These are phyloP conservation scores for Agonopterix heracliana DNA, from an alignment of 2,888 invertebrate species.

Conservation along the genomic window DNA sequence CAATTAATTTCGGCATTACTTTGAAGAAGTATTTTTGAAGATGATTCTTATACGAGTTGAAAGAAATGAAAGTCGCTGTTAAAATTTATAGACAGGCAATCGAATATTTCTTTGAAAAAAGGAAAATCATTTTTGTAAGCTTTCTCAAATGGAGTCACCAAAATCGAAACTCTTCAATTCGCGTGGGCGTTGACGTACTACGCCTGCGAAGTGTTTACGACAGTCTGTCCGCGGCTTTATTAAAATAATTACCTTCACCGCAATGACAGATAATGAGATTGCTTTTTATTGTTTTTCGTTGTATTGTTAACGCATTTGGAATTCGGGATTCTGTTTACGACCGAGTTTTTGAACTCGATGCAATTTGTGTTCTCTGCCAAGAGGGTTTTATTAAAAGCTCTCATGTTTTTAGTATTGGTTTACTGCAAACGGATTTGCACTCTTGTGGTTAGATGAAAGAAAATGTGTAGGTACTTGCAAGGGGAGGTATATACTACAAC, in stretches of 20 bases:
- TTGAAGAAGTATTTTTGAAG: too few species aligned
- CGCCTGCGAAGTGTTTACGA: slow-evolving; percentile 39
- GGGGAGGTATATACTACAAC: too few species aligned
- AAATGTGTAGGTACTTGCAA: neutral
- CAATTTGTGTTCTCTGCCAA: neutral
- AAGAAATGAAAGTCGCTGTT: too few species aligned
- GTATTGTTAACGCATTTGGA: slow-evolving; percentile 18
- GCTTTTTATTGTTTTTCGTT: slow-evolving; percentile 26
- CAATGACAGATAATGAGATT: slow-evolving; percentile 29
- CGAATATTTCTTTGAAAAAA: too few species aligned
- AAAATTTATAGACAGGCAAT: too few species aligned
- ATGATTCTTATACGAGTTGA: too few species aligned
- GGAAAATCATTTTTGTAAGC: neutral
- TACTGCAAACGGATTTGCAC: too few species aligned
- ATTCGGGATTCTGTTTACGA: slow-evolving; percentile 7
- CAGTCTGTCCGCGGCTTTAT: slow-evolving; percentile 37
- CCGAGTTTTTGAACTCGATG: too few species aligned
- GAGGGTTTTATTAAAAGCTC: too few species aligned
- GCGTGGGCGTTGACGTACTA: slow-evolving; percentile 40
- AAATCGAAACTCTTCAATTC: slow-evolving; percentile 33
- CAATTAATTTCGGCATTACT: too few species aligned
- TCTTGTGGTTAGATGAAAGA: too few species aligned
- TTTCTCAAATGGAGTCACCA: slow-evolving; percentile 17
- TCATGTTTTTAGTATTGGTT: too few species aligned
- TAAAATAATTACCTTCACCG: slow-evolving; percentile 48